These are phyloP conservation scores for Apodemia mormo DNA, from an alignment of 2,888 invertebrate species.

Conservation along the genomic window DNA sequence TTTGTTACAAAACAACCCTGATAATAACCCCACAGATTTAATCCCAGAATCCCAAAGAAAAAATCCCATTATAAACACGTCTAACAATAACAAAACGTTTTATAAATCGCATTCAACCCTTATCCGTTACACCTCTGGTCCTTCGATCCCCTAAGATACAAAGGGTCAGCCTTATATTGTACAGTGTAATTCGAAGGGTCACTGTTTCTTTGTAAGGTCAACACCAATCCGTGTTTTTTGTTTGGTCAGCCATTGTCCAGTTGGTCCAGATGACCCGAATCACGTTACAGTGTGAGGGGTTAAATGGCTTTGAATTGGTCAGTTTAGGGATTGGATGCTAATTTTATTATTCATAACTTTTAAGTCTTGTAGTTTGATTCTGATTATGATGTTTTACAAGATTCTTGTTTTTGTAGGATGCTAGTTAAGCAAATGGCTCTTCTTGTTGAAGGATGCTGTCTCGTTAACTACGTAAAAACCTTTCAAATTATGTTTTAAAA, in stretches of 20 bases:
- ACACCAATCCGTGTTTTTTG: conserved; percentile 69
- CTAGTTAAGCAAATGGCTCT: too few species aligned
- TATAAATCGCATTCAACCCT: conserved; percentile 31
- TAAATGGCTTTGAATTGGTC: conserved; percentile 36
- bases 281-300: conserved; percentile 55
- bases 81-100: conserved; percentile 23
- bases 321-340: conserved; percentile 30
- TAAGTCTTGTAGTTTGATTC: too few species aligned
- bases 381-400: too few species aligned
- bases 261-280: conserved; percentile 75
- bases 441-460: too few species aligned
- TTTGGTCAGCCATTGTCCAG: conserved; percentile 56
- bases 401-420: too few species aligned
- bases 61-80: conserved; percentile 19
- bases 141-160: conserved; percentile 48
- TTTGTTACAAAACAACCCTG: conserved; percentile 8
- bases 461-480: too few species aligned
- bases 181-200: conserved; percentile 59
- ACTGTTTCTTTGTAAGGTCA: conserved; percentile 51
- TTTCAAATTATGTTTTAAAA: too few species aligned
- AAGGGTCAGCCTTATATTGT: conserved; percentile 55
- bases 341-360: conserved; percentile 31
- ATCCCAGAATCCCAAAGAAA: conserved; percentile 20
- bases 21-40: conserved; percentile 8
- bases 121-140: conserved; percentile 66